phyloP scores from a whole-genome alignment of 2,113 vertebrate genomes.

The Phyllopteryx taeniolatus region DNA sequence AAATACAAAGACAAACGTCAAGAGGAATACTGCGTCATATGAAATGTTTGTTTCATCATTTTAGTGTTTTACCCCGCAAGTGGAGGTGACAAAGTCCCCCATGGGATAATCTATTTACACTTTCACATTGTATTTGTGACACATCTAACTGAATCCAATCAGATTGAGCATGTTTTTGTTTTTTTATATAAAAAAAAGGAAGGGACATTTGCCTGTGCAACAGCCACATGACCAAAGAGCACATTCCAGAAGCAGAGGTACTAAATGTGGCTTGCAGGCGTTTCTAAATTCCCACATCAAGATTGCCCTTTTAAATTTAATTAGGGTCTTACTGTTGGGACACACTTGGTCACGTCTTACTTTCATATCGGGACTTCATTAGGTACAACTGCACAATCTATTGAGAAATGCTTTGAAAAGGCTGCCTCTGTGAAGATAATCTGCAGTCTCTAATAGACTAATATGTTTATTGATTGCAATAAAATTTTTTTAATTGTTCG shows the following conservation, averaged over 20 bases:
- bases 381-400: neutral
- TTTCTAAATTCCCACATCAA: neutral
- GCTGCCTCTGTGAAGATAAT: neutral
- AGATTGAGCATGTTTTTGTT: neutral
- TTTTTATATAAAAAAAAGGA: neutral
- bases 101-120: too few species aligned
- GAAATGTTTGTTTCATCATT: constrained; percentile 46
- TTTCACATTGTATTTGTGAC: constrained; percentile 18
- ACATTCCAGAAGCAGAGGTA: neutral
- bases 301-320: constrained; percentile 1
- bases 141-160: constrained; percentile 9
- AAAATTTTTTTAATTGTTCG: neutral
- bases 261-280: constrained; percentile 2
- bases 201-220: constrained; percentile 6
- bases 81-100: constrained; percentile 14
- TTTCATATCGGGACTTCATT: neutral
- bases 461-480: constrained; percentile 14
- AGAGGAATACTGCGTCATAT: constrained; percentile 23
- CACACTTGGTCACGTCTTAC: neutral
- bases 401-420: neutral
- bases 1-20: neutral
- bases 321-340: constrained; percentile 20
- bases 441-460: constrained; percentile 14
- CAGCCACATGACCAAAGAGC: constrained; percentile 17
- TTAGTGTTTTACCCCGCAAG: neutral